Base-by-base conservation (phyloP, 2,797 vertebrate species). In the Rhinichthys osculus region DNA sequence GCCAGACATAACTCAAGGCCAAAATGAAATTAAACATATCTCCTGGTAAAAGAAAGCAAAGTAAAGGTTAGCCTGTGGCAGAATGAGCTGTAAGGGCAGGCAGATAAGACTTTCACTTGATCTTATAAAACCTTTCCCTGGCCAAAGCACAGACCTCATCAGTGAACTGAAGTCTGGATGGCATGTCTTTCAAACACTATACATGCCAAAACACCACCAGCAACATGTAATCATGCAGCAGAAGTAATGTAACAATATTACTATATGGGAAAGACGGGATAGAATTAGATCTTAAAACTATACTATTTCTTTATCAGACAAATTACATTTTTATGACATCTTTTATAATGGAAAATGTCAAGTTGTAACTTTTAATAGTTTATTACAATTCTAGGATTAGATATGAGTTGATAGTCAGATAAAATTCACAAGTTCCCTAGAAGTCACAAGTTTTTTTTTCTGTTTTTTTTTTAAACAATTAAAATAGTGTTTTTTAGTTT, bases 31-130 rank as follows among this genome's bases (percentile, higher is more conserved):
- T 1, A 64, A 74, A 44, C 50, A 35, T 14, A 66, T 74, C 4
- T 66, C 27, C 40, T 47, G 11, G 38, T 83, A 35, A 64, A 74
- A 73, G 14, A 40, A 71, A 57, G 33, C 64, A 54, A 70, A 21
- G 62, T 78, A 70, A 70, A 62, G 30, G 42, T 80, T 38, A 33
- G 74, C 74, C 64, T 84, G 33, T 78, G 64, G 83, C 33, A 44
- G 64, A 84, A 42, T 87, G 82, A 87, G 89, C 88, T 89, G 88
- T 76, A 83, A 84, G 87, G 91, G 81, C 88, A 91, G 77, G 89
- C 82, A 89, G 90, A 92, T 90, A 91, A 93, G 89, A 90, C 78
- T 87, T 88, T 80, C 82, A 89, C 84, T 90, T 91, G 87, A 93
- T 91, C 87, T 87, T 87, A 77, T 54, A 88, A 88, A 88, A 89